Evolutionary conservation across 2,888 invertebrate genomes (phyloP), one percentile per base, ranked within the genome.

Genomic region (Nyleta sp.): DNA sequence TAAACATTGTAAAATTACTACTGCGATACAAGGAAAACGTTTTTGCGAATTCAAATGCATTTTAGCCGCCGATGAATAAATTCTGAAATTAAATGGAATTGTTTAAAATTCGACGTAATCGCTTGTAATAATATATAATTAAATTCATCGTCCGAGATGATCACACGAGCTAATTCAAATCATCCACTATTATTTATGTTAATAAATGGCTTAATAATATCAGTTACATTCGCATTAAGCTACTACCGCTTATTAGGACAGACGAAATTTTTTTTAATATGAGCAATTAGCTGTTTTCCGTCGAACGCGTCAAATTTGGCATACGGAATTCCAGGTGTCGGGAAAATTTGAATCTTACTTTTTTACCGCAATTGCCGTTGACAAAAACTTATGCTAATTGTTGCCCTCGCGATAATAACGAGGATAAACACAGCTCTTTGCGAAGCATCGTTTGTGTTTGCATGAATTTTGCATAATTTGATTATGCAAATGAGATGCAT

Each of bases 191-290:
- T 53, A 59, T 59, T 70, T 52, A 71, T 60, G 53, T 60, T 60
- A 40, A 71, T 71, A 52, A 44, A 42, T 52, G 28, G 24, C 35
- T 62, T 71, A 71, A 62, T 62, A 52, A 24, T 44, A 62, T 71
- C 44, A 35, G 33, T 13, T 31, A 7, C 44, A 50, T 60, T 71
- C 62, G 44, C 38, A 71, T 53, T 60, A 53, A 53, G 70, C 52
- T 17, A 44, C 60, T 53, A 71, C 35, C 17, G 24, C 53, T 62
- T 31, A 62, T 71, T 71, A 62, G 42, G 17, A 18, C n/a, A 35
- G 18, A 17, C 22, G 17, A 71, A 62, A 71, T 71, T 55, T n/a
- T n/a, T n/a, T n/a, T n/a, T n/a, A n/a, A n/a, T n/a, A n/a, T n/a
- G n/a, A 10, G 28, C 28, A 28, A 28, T 28, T 50, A 33, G 40